Base-by-base conservation (phyloP, 2,888 invertebrate species). In the Cerastoderma edule region DNA sequence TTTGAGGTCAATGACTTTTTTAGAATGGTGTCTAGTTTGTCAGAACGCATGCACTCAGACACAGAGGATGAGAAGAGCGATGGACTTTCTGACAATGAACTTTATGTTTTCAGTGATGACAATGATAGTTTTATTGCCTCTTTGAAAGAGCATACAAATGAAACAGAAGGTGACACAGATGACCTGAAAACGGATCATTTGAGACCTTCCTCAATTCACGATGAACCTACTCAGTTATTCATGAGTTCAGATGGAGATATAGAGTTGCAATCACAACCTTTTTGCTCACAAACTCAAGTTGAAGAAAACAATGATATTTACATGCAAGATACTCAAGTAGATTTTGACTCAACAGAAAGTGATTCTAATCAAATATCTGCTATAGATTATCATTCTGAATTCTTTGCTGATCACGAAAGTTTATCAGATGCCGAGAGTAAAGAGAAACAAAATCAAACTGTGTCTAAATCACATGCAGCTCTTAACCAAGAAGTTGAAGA, bases 1-100 rank as follows among this genome's bases (percentile, higher is more conserved):
- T 75, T 70, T 70, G 78, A 78, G 28, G 68, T 65, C n/a, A 72
- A 78, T 27, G 50, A 57, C 30, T 39, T 68, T 24, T 67, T 68
- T 24, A 48, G 57, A 60, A 60, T 60, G 60, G 27, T 60, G 16
- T 60, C 60, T 27, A 60, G 60, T 22, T 39, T 60, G 33, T 60
- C 60, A 13, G 60, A 60, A 22, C 16, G 27, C 19, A 39, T 22
- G n/a, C 2, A 60, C 13, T 8, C n/a, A n/a, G 60, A 60, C 27
- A 24, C 35, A 24, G 39, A 60, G 22, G 60, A 60, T 39, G 30
- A 35, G n/a, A 39, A 33, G 13, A 28, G 2, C 2, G 60, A 39
- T 0, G 27, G n/a, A 5, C 6, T 39, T 16, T 19, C 35, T 60
- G 60, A 60, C 8, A 35, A 33, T 33, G 60, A 39, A 24, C n/a